Conservation (phyloP, 2,797 vertebrate genomes). For the Trichosurus vulpecula region DNA sequence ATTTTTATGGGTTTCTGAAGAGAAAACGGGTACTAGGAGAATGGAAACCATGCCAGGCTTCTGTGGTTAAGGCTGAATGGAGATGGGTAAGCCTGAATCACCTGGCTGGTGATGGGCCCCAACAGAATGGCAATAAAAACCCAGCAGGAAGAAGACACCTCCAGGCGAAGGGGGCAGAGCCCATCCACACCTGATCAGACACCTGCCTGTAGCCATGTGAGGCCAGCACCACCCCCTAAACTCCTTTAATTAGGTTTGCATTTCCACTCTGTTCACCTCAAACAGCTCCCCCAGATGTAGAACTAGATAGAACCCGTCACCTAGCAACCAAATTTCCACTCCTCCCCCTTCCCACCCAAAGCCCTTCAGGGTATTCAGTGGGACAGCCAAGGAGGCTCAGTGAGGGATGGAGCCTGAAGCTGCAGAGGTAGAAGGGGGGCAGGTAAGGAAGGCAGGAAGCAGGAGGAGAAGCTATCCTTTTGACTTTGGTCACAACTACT, state of each 20-base stretch:
- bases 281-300: background rate
- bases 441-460: background rate
- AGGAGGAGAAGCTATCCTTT: background rate
- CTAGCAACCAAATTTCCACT: background rate
- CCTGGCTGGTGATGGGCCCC: background rate
- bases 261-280: background rate
- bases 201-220: background rate
- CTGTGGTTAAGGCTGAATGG: background rate
- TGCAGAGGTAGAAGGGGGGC: background rate
- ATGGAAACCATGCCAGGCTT: background rate
- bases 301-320: background rate
- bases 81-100: background rate
- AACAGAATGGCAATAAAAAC: background rate
- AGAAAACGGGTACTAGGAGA: background rate
- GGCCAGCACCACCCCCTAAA: background rate
- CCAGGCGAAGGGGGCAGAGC: background rate
- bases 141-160: background rate
- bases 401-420: no score
- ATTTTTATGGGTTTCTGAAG: background rate
- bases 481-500: no score
- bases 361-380: background rate
- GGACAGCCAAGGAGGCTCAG: background rate
- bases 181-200: background rate
- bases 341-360: background rate
- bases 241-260: background rate